phyloP scores from a whole-genome alignment of 1,140 invertebrate genomes.

The Drosophila kohkoa region DNA sequence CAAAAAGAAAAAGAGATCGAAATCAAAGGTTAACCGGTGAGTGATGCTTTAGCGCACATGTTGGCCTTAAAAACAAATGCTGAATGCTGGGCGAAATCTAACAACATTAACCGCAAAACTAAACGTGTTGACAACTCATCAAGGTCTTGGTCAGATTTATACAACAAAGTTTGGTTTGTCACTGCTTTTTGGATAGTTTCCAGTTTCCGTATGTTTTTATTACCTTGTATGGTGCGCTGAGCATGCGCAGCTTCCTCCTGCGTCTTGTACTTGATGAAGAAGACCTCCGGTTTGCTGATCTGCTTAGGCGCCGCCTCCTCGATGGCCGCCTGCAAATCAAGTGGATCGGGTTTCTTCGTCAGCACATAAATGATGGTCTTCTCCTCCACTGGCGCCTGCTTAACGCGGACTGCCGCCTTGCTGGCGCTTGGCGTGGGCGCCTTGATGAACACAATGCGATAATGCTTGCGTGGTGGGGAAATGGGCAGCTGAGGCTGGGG shows the following conservation, averaged over 20 bases:
- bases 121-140: constrained; percentile 46
- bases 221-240: constrained; percentile 84
- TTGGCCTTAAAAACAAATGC: constrained; percentile 22
- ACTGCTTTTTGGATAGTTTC: background rate
- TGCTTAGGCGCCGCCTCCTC: constrained; percentile 87
- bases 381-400: constrained; percentile 90
- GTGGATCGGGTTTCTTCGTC: constrained; percentile 91
- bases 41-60: background rate
- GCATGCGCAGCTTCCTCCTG: constrained; percentile 86
- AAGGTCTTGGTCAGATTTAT: constrained; percentile 32
- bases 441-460: constrained; percentile 95
- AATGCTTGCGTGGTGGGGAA: constrained; percentile 90
- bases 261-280: constrained; percentile 91
- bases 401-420: constrained; percentile 87
- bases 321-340: constrained; percentile 85
- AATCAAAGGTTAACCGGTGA: constrained; percentile 30
- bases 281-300: constrained; percentile 91
- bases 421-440: constrained; percentile 89
- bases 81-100: constrained; percentile 2
- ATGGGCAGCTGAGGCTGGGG: constrained; percentile 49
- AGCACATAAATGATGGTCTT: constrained; percentile 94
- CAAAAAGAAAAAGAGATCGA: constrained; percentile 9
- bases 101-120: constrained; percentile 2
- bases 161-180: constrained; percentile 13
- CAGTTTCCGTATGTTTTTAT: constrained; percentile 4